phyloP scores from a whole-genome alignment of 2,888 invertebrate species.

The Pterobdella sp. region DNA sequence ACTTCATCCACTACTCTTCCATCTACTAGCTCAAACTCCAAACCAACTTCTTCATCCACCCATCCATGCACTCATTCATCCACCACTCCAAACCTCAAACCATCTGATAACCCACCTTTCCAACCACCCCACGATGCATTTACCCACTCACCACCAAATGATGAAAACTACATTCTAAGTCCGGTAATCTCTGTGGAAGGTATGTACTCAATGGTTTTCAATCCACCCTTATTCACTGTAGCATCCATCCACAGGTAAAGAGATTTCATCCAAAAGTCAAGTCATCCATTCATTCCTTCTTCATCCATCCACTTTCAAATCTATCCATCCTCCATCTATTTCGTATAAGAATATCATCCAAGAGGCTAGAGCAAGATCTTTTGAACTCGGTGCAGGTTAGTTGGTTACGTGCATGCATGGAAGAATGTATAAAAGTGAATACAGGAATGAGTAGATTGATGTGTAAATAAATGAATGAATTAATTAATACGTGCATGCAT shows the following conservation, averaged over 20 bases:
- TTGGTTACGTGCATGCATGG: neutral
- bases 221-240: too few species aligned
- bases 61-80: constrained; percentile 5
- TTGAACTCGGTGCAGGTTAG: neutral
- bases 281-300: constrained; percentile 12
- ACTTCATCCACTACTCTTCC: neutral
- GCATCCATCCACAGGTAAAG: too few species aligned
- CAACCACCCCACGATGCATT: neutral
- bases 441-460: neutral
- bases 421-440: neutral
- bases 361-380: constrained; percentile 1
- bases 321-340: neutral
- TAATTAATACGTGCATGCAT: constrained; percentile 8
- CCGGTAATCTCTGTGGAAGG: too few species aligned
- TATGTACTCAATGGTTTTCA: too few species aligned
- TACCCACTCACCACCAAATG: too few species aligned
- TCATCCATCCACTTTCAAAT: neutral
- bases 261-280: neutral
- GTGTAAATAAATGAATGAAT: neutral
- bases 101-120: neutral
- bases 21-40: neutral
- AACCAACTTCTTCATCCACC: neutral
- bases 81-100: neutral
- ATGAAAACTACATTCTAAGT: too few species aligned
- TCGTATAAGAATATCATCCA: neutral